Percentiles rank a stretch among this genome's conserved stretches.
Conservation (phyloP, 1,140 invertebrate genomes). For the Drosophila sproati region DNA sequence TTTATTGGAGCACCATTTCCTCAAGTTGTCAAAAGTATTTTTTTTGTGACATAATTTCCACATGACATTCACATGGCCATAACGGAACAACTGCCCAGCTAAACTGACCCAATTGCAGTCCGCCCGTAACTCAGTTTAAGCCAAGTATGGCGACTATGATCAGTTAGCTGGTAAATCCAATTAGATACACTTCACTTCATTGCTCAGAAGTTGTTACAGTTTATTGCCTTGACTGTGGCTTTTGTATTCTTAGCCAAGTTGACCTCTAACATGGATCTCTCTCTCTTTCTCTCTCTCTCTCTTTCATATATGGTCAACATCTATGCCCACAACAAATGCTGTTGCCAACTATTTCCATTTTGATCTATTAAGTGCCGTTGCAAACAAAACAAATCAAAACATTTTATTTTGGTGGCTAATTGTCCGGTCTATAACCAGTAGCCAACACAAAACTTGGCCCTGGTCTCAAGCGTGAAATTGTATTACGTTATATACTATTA, state of each 20-base stretch:
- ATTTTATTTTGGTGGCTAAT: conserved; percentile 47
- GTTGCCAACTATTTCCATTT: conserved; percentile 18
- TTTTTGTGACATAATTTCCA: conserved; percentile 57
- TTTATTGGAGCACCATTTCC: conserved; percentile 51
- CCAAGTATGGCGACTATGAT: not conserved
- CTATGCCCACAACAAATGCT: not conserved
- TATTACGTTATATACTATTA: conserved; percentile 39
- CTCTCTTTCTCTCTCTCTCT: conserved; percentile 4
- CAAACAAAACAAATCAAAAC: conserved; percentile 60
- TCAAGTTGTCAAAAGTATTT: conserved; percentile 28
- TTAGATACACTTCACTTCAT: conserved; percentile 37
- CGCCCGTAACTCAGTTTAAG: not conserved
- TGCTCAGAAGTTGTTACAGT: conserved; percentile 52
- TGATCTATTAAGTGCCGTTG: conserved; percentile 49
- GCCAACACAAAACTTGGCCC: conserved; percentile 45
- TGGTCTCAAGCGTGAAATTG: conserved; percentile 60
- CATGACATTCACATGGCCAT: conserved; percentile 33
- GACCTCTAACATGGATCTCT: conserved; percentile 41
- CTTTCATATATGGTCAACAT: conserved; percentile 7
- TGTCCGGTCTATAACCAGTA: conserved; percentile 51
- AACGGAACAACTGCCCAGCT: conserved; percentile 31
- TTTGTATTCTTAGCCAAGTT: conserved; percentile 40
- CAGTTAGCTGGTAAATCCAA: conserved; percentile 41
- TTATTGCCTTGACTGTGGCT: conserved; percentile 58
- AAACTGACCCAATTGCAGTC: conserved; percentile 36